Evolutionary conservation across 2,888 invertebrate genomes (phyloP).

Genomic region (Drosophila gaucha): DNA sequence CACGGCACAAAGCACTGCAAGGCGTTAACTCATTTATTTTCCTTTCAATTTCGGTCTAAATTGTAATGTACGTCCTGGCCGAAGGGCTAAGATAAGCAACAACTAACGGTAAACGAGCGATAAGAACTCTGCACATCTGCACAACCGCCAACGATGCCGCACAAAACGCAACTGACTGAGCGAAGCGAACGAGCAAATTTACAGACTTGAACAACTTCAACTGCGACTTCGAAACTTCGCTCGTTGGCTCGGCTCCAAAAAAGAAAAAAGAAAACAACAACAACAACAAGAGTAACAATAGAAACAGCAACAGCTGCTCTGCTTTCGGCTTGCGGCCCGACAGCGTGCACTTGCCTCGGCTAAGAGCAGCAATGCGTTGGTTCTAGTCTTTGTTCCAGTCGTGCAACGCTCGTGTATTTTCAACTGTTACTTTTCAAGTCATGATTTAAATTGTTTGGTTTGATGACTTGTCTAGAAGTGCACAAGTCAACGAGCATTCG

Average conservation of each 20-base stretch:
- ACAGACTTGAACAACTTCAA: constrained; percentile 39
- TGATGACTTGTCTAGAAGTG: neutral
- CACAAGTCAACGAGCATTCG: neutral
- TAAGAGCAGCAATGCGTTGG: constrained; percentile 18
- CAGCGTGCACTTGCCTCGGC: constrained; percentile 12
- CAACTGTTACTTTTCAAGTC: constrained; percentile 18
- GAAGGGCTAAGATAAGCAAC: constrained; percentile 6
- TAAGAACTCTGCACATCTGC: neutral
- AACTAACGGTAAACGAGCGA: constrained; percentile 4
- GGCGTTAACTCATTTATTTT: constrained; percentile 6
- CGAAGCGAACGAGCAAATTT: constrained; percentile 21
- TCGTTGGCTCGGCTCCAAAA: constrained; percentile 40
- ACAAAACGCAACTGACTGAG: constrained; percentile 62
- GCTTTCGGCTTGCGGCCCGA: constrained; percentile 11
- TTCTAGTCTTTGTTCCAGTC: constrained; percentile 12
- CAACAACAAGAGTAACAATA: constrained; percentile 6
- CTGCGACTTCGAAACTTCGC: constrained; percentile 36
- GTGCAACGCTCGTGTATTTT: constrained; percentile 7
- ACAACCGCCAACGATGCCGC: constrained; percentile 39
- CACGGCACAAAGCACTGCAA: constrained; percentile 8
- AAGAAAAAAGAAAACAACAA: constrained; percentile 3
- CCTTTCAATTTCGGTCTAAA: constrained; percentile 15
- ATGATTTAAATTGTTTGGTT: constrained; percentile 9
- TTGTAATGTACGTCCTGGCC: constrained; percentile 18
- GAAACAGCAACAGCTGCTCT: constrained; percentile 34